Percentiles rank a stretch among this genome's conserved stretches.
phyloP scores from a whole-genome alignment of 2,888 invertebrate genomes.

The Emmelina monodactyla region DNA sequence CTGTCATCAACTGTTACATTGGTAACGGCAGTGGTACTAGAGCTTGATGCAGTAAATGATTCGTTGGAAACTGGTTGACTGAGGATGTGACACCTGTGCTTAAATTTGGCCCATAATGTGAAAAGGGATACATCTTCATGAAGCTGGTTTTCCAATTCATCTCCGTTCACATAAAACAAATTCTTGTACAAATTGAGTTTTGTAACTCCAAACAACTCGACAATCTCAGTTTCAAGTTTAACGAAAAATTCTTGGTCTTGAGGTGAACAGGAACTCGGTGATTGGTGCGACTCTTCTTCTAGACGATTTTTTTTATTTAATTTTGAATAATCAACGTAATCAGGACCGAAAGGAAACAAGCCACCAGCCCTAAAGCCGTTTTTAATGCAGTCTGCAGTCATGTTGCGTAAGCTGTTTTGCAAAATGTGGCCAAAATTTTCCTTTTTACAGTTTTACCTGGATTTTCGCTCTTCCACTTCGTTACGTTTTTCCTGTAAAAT shows the following conservation, averaged over 20 bases:
- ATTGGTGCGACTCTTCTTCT: background rate
- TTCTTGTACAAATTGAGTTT: background rate
- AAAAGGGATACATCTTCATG: background rate
- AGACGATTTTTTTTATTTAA: background rate
- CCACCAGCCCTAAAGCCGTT: slow-evolving; percentile 12
- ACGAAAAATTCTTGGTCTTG: background rate
- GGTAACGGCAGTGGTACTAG: too few species aligned
- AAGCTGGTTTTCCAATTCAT: background rate
- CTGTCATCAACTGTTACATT: too few species aligned
- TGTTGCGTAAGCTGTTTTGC: background rate
- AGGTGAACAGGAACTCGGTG: too few species aligned
- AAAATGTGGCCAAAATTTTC: background rate
- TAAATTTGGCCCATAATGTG: background rate
- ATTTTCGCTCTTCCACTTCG: slow-evolving; percentile 1
- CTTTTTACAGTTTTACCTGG: background rate
- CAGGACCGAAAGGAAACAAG: slow-evolving; percentile 11
- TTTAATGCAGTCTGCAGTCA: slow-evolving; percentile 5
- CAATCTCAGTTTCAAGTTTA: background rate
- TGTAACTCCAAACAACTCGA: background rate
- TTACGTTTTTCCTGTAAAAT: background rate
- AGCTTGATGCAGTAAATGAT: too few species aligned
- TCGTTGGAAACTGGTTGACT: too few species aligned
- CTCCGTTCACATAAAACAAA: background rate
- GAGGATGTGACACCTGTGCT: too few species aligned
- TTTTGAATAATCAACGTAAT: slow-evolving; percentile 6